Evolutionary conservation across 2,888 invertebrate species (phyloP).

Genomic region (Luffia ferchaultella): DNA sequence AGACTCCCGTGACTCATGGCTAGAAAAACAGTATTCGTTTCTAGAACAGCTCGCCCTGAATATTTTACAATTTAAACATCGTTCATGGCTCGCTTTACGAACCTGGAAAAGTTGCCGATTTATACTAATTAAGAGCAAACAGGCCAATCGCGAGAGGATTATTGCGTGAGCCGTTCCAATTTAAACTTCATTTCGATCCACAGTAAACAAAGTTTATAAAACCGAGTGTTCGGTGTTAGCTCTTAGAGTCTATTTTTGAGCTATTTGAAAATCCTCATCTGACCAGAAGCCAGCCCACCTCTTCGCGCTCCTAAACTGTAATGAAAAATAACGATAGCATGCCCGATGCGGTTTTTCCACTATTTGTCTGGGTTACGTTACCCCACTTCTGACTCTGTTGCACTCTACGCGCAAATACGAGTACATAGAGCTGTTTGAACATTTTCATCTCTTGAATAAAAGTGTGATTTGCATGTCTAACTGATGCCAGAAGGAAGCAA

Average conservation of each 20-base stretch:
- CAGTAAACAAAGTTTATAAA: slow-evolving; percentile 46
- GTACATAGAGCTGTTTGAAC: too few species aligned
- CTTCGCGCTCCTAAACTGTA: slow-evolving; percentile 57
- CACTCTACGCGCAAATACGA: too few species aligned
- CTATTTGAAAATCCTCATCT: slow-evolving; percentile 57
- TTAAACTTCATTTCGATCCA: slow-evolving; percentile 62
- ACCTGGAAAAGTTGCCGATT: slow-evolving; percentile 48
- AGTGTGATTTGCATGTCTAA: too few species aligned
- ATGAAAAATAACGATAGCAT: slow-evolving; percentile 67
- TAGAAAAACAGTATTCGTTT: too few species aligned
- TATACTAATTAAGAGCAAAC: slow-evolving; percentile 64
- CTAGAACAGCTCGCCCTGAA: neutral
- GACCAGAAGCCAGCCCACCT: slow-evolving; percentile 48
- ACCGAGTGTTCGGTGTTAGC: slow-evolving; percentile 56
- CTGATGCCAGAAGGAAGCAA: too few species aligned
- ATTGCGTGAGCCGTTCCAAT: slow-evolving; percentile 65
- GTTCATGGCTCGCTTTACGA: slow-evolving; percentile 19
- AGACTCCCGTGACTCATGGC: too few species aligned
- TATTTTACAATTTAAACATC: neutral
- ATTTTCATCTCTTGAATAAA: too few species aligned
- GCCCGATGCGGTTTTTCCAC: slow-evolving; percentile 24
- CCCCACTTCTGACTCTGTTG: too few species aligned
- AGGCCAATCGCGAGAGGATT: slow-evolving; percentile 62
- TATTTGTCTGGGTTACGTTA: too few species aligned
- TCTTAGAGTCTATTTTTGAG: slow-evolving; percentile 64